Percentiles rank a stretch among this genome's conserved stretches.
Conservation (phyloP, 2,113 vertebrate species). For the Tyto alba region DNA sequence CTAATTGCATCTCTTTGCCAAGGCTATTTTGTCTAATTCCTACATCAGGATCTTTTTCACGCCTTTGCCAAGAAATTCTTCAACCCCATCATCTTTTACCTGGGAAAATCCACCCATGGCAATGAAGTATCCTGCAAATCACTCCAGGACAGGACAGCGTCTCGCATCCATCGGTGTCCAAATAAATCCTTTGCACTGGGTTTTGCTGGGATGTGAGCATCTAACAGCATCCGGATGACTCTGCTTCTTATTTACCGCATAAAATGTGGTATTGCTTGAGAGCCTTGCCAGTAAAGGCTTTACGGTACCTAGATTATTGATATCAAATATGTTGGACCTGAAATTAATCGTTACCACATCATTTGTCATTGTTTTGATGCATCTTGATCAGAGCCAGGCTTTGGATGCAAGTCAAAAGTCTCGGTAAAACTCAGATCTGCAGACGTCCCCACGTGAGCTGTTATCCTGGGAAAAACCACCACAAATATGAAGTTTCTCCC, state of each 20-base stretch:
- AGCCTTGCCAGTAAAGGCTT: background rate
- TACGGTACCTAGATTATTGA: background rate
- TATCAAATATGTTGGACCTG: background rate
- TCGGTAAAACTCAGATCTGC: background rate
- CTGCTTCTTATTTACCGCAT: accelerated
- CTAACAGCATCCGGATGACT: background rate
- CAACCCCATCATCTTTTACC: background rate
- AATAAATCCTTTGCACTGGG: background rate
- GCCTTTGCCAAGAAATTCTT: background rate
- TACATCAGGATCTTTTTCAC: background rate
- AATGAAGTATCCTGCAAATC: background rate
- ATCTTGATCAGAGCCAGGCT: background rate
- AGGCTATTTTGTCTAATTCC: background rate
- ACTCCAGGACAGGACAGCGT: background rate
- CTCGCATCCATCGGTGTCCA: background rate
- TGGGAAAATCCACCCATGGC: accelerated
- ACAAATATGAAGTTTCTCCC: background rate
- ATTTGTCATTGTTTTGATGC: background rate
- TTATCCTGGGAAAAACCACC: background rate
- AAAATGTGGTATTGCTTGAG: accelerated
- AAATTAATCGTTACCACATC: background rate
- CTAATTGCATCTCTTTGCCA: background rate
- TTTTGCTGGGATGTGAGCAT: background rate
- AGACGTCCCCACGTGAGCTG: accelerated
- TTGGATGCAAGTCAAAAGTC: background rate